These are phyloP conservation scores for Porites lutea DNA, from an alignment of 64 coral and sea anemone species.

Conservation along the genomic window DNA sequence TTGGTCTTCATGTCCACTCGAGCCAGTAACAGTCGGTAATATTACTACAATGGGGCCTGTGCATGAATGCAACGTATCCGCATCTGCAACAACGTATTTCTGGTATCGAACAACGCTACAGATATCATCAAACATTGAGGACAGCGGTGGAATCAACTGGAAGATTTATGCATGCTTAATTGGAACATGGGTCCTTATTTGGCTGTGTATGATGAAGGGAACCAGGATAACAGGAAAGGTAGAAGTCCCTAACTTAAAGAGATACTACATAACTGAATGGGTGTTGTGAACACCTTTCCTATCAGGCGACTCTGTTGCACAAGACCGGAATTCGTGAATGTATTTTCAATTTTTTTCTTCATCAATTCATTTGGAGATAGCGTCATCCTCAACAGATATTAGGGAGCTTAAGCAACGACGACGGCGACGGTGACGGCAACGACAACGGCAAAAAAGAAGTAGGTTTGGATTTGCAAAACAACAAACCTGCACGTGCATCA, in stretches of 20 bases:
- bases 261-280: neutral
- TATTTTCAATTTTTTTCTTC: too few species aligned
- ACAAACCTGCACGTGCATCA: too few species aligned
- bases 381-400: too few species aligned
- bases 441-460: too few species aligned
- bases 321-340: too few species aligned
- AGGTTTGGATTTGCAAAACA: too few species aligned
- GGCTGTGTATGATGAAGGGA: conserved; percentile 99
- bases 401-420: too few species aligned
- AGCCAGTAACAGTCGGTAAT: conserved; percentile 67
- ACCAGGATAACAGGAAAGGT: conserved; percentile 97
- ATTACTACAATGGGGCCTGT: conserved; percentile 64
- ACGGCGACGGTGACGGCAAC: too few species aligned
- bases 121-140: conserved; percentile 83
- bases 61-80: conserved; percentile 61
- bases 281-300: too few species aligned
- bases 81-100: conserved; percentile 85
- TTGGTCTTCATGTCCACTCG: conserved; percentile 88
- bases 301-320: too few species aligned
- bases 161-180: conserved; percentile 82
- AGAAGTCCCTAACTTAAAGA: neutral
- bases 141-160: conserved; percentile 92
- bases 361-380: too few species aligned
- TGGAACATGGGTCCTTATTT: conserved; percentile 84
- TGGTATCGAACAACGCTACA: conserved; percentile 92